These are phyloP conservation scores for Catharus minimus DNA, from an alignment of 2,113 vertebrate species.

Conservation along the genomic window DNA sequence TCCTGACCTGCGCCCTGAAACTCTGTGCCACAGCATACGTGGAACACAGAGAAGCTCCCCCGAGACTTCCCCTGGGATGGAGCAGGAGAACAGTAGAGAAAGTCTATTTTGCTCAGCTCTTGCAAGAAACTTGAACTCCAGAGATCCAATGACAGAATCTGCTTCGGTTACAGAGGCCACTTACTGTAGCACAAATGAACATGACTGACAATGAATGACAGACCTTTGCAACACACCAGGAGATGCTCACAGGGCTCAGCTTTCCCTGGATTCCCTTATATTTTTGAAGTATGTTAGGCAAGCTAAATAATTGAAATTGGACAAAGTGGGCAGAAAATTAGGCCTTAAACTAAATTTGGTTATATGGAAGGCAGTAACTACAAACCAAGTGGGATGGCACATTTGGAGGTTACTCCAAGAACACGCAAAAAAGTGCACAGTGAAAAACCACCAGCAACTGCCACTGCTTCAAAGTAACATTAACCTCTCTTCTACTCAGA, in stretches of 20 bases:
- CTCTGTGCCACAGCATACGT: not conserved
- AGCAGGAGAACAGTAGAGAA: not conserved
- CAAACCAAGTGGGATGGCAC: not conserved
- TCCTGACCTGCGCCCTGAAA: not conserved
- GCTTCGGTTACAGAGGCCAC: not conserved
- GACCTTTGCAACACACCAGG: not conserved
- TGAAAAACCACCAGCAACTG: not conserved
- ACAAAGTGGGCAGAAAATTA: not conserved
- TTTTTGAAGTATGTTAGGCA: not conserved
- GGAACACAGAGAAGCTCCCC: not conserved
- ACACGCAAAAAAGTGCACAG: not conserved
- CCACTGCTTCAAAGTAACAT: not conserved
- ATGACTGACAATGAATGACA: not conserved
- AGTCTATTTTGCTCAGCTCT: not conserved
- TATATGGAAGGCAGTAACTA: not conserved
- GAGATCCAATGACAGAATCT: not conserved
- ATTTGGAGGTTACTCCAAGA: not conserved
- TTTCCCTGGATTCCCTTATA: fast-evolving
- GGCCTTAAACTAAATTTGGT: not conserved
- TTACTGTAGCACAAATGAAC: not conserved
- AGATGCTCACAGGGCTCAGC: not conserved
- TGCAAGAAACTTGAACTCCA: not conserved
- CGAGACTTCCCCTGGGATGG: not conserved
- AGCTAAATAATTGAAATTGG: not conserved
- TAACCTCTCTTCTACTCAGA: not conserved